Conservation (phyloP, 2,888 invertebrate species). For the Synanthedon vespiformis region DNA sequence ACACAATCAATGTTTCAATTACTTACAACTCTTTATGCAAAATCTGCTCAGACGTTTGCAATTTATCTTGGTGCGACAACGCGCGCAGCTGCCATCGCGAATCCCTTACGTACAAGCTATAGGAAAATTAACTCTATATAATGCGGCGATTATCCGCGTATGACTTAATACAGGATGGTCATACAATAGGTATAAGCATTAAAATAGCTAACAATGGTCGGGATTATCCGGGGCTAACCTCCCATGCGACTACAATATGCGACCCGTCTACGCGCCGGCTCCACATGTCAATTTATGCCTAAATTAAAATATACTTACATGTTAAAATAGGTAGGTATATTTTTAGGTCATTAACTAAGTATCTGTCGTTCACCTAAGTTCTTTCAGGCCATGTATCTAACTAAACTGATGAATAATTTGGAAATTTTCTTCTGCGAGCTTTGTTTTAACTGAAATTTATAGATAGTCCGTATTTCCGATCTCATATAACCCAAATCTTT, state of each 20-base stretch:
- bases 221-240: slow-evolving; percentile 61
- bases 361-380: too few species aligned
- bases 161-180: slow-evolving; percentile 62
- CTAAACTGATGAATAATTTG: too few species aligned
- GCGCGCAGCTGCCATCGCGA: slow-evolving; percentile 44
- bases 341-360: too few species aligned
- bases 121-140: slow-evolving; percentile 66
- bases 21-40: neutral
- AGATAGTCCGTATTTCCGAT: too few species aligned
- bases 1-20: too few species aligned
- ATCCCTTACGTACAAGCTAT: slow-evolving; percentile 36
- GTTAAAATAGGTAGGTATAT: neutral
- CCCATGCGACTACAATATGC: slow-evolving; percentile 35
- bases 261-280: neutral
- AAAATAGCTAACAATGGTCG: slow-evolving; percentile 62
- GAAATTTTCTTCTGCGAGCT: too few species aligned
- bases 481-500: too few species aligned
- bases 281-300: neutral
- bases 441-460: too few species aligned
- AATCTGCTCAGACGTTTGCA: slow-evolving; percentile 18
- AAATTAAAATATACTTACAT: neutral
- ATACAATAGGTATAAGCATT: slow-evolving; percentile 63
- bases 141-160: slow-evolving; percentile 67
- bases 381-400: too few species aligned
- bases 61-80: slow-evolving; percentile 32